Evolutionary conservation across 1,140 invertebrate genomes (phyloP).

Genomic region (Lepidurus couesii): DNA sequence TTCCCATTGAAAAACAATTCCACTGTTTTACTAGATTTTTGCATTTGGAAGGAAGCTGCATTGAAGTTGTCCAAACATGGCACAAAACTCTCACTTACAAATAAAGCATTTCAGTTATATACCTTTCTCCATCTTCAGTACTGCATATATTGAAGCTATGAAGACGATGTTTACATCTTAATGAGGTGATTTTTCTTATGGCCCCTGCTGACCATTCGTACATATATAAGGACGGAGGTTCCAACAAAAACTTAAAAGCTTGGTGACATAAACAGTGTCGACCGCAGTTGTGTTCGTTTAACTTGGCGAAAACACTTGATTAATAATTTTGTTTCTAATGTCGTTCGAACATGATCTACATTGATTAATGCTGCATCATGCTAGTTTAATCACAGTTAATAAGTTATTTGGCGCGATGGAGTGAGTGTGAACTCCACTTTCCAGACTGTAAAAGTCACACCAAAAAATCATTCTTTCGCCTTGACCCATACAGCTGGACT

Average conservation of each 20-base stretch:
- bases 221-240: slow-evolving; percentile 3
- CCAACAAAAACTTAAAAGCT: background rate
- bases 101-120: background rate
- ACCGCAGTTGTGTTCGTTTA: background rate
- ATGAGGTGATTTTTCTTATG: background rate
- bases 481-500: background rate
- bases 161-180: background rate
- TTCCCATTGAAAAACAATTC: no score
- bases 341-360: background rate
- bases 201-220: background rate
- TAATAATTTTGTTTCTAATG: background rate
- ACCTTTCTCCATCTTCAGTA: background rate
- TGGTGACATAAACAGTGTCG: background rate
- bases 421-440: background rate
- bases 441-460: background rate
- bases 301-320: background rate
- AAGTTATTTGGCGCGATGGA: background rate
- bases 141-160: background rate
- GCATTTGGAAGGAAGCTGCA: no score
- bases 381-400: background rate
- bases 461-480: background rate
- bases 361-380: slow-evolving; percentile 11
- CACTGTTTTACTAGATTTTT: no score
- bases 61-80: no score
- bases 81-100: background rate